Base-by-base conservation (phyloP, 1,140 invertebrate species). In the Nymphalis io region DNA sequence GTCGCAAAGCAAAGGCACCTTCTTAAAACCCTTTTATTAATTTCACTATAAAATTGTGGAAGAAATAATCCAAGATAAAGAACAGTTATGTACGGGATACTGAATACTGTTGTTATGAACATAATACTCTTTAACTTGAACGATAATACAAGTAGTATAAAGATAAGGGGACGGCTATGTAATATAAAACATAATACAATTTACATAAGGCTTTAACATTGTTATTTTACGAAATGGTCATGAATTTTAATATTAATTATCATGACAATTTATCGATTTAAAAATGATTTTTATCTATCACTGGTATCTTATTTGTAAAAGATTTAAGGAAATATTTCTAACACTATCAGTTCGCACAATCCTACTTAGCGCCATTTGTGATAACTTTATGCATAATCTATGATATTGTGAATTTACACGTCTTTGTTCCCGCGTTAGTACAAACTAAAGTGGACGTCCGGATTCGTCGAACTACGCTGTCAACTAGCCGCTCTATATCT, bases 401-500 rank as follows among this genome's bases (percentile, higher is more conserved):
- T 39, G 33, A 57, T 80, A 80, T 76, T 76, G 66, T 81, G 76
- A 75, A 81, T 84, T 85, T 82, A 87, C 84, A 88, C 84, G 75
- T 87, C 74, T 75, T 81, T 84, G 78, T 80, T 73, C 68, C 73
- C 61, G 57, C 53, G 18, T 39, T 65, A 68, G 75, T 76, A 58
- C 73, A 74, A 74, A 57, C 59, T 69, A 63, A 65, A 76, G 80
- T 77, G 79, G 75, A 74, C 66, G 79, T 82, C 75, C 76, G 74
- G 70, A 82, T 84, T 85, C 82, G 75, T 70, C 81, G 79, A 88
- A 86, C 66, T 78, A 74, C 68, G 72, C 63, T 82, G 83, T 82
- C 84, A 83, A 89, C 79, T 85, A 76, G 72, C 68, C 83, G 83
- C 80, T 85, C 82, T 84, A 87, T 86, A 89, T 89, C 83, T 91